A percentile compares a stretch with the other conserved stretches of the same genome.
phyloP scores from a whole-genome alignment of 2,888 invertebrate genomes.

The Ochlodes sylvanus region DNA sequence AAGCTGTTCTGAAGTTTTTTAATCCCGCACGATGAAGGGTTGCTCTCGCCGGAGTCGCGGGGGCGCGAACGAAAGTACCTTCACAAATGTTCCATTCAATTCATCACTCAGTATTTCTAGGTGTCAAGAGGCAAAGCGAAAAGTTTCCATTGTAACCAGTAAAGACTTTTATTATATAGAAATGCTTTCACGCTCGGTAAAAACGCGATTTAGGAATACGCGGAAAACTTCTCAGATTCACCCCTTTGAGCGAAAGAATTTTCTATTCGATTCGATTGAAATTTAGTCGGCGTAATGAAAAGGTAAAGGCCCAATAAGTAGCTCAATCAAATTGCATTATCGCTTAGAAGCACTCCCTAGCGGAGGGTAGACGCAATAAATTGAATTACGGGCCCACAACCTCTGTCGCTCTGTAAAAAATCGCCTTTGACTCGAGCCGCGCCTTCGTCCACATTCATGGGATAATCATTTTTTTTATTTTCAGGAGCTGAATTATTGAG shows the following conservation, averaged over 20 bases:
- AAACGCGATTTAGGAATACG: constrained; percentile 46
- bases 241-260: constrained; percentile 46
- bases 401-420: constrained; percentile 68
- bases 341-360: constrained; percentile 61
- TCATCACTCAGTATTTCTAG: constrained; percentile 63
- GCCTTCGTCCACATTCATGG: constrained; percentile 42
- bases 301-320: constrained; percentile 79
- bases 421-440: constrained; percentile 58
- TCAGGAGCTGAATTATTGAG: constrained; percentile 37
- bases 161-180: constrained; percentile 57
- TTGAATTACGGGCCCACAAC: constrained; percentile 74
- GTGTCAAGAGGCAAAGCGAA: constrained; percentile 68
- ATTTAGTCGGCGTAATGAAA: constrained; percentile 70
- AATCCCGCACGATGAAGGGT: constrained; percentile 66
- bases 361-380: constrained; percentile 70
- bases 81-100: constrained; percentile 52
- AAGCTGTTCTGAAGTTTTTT: constrained; percentile 63
- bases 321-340: constrained; percentile 80
- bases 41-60: constrained; percentile 35
- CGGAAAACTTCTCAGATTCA: constrained; percentile 41
- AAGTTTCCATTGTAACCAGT: constrained; percentile 64
- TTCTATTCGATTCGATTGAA: constrained; percentile 59
- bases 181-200: constrained; percentile 60
- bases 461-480: constrained; percentile 57
- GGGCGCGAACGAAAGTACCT: constrained; percentile 48